Evolutionary conservation across 2,888 invertebrate species (phyloP), one percentile per base, ranked within the genome.

Genomic region (Eremobia ochroleuca): DNA sequence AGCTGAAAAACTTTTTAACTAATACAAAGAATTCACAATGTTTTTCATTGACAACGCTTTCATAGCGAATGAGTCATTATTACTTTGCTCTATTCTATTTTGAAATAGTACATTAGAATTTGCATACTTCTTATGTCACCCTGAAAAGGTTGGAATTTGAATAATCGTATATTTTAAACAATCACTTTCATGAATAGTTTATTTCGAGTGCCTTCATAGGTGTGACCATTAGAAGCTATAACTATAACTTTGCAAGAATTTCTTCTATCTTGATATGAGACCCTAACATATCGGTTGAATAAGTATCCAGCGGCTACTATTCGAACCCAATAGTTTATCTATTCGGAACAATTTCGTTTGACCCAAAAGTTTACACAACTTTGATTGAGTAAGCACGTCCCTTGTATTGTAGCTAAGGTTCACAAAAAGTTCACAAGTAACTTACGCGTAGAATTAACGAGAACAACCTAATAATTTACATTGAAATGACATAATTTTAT

Each of bases 361-460:
- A 91, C 92, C 92, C 90, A 84, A 92, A 92, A 92, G 87, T 92
- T 92, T 79, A 46, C 67, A 70, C 28, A 91, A 90, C 89, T 89
- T 90, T 89, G 89, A 91, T 90, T 90, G 89, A 89, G 87, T 79
- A 80, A 72, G 69, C 70, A 61, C 62, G 78, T 76, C 80, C 76
- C 87, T 85, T 87, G 84, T 85, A 83, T 77, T 73, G 70, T 73
- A 74, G 64, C 64, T 34, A 67, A 55, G 70, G 37, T 61, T 65
- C 65, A 52, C 80, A 85, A 82, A 85, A 82, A 82, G 46, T 62
- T 64, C 43, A 25, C 58, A 82, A 40, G n/a, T 74, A 55, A 34
- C 59, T 52, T 55, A 74, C 61, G 37, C 37, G 18, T 65, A 65
- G 70, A 83, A 82, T 76, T 70, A 82, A 83, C 81, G 80, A 87